These are phyloP conservation scores for Branchellion lobata DNA, from an alignment of 2,888 invertebrate genomes.

Conservation along the genomic window DNA sequence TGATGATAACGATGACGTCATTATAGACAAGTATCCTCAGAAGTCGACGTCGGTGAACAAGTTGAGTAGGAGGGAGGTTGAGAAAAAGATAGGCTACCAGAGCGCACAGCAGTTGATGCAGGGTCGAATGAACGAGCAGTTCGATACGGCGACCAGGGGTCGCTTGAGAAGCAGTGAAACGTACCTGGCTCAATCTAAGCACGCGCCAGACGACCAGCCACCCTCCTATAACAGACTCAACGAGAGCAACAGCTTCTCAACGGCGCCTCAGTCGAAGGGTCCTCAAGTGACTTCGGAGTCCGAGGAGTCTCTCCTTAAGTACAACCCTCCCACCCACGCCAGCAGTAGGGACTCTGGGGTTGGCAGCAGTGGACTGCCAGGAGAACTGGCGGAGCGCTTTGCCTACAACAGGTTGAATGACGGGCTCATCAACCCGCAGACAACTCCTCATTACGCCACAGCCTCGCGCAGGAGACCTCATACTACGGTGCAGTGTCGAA, in stretches of 20 bases:
- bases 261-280: neutral
- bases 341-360: constrained; percentile 48
- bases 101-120: neutral
- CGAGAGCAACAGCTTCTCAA: constrained; percentile 27
- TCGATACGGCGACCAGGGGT: neutral
- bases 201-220: neutral
- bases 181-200: neutral
- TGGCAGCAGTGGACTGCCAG: constrained; percentile 43
- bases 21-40: neutral
- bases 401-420: constrained; percentile 24
- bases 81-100: neutral
- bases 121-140: neutral
- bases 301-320: constrained; percentile 60
- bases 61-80: neutral
- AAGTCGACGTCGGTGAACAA: neutral
- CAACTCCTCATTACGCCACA: constrained; percentile 42
- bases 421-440: constrained; percentile 22
- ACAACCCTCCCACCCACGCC: constrained; percentile 36
- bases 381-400: constrained; percentile 36
- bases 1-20: constrained; percentile 2
- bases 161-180: neutral
- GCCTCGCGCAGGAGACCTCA: neutral
- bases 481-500: neutral
- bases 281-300: constrained; percentile 56
- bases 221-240: neutral